A percentile compares a stretch with the other conserved stretches of the same genome.
phyloP scores from a whole-genome alignment of 2,113 vertebrate genomes.

The Malurus cyaneus region DNA sequence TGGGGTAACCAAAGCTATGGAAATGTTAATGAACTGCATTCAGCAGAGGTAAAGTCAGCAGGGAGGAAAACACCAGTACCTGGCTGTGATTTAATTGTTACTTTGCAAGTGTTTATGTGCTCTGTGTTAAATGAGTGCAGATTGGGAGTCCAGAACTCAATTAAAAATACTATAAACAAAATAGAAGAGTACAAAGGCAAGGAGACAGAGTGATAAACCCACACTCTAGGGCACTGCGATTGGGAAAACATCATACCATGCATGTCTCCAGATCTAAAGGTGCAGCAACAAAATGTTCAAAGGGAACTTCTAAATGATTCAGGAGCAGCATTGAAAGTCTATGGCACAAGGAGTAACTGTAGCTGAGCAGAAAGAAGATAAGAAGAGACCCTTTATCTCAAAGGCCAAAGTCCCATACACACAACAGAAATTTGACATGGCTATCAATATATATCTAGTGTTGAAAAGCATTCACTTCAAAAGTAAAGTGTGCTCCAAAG shows the following conservation, averaged over 20 bases:
- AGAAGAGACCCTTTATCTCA: not conserved
- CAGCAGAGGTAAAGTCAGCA: slow-evolving; percentile 45
- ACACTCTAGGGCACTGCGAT: not conserved
- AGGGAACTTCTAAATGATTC: not conserved
- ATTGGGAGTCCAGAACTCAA: slow-evolving; percentile 56
- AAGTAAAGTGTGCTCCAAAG: not conserved
- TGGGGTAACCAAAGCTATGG: slow-evolving; percentile 34
- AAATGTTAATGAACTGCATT: slow-evolving; percentile 51
- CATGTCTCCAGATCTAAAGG: not conserved
- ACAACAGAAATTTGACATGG: not conserved
- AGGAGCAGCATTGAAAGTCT: not conserved
- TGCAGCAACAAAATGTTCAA: not conserved
- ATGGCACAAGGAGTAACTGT: not conserved
- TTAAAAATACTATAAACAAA: slow-evolving; percentile 56
- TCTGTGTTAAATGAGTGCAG: slow-evolving; percentile 44
- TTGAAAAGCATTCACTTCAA: not conserved
- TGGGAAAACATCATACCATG: not conserved
- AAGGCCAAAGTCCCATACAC: not conserved
- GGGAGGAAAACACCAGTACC: slow-evolving; percentile 51
- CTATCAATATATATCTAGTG: not conserved
- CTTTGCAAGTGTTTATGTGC: slow-evolving; percentile 51
- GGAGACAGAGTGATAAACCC: not conserved
- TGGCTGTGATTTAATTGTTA: slow-evolving; percentile 62
- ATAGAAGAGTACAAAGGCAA: not conserved
- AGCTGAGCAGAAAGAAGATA: not conserved